A percentile compares a stretch with the other conserved stretches of the same genome.
Conservation (phyloP, 2,888 invertebrate species). For the Marronus borbonicus region DNA sequence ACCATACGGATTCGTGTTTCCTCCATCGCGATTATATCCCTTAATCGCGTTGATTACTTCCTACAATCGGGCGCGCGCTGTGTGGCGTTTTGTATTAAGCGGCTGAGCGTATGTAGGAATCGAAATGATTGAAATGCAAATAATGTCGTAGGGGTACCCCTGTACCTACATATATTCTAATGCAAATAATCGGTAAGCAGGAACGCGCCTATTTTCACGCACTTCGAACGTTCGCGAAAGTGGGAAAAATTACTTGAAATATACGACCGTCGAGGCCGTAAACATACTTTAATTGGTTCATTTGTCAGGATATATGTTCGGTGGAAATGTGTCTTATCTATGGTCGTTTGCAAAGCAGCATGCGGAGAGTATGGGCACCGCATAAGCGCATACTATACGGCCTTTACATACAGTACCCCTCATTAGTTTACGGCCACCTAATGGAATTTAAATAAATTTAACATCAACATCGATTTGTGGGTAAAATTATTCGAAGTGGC, state of each 20-base stretch:
- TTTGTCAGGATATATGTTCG: constrained; percentile 57
- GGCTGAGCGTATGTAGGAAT: too few relatives aligned
- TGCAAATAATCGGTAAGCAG: constrained; percentile 32
- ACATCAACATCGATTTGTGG: too few relatives aligned
- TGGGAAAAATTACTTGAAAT: constrained; percentile 41
- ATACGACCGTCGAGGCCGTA: constrained; percentile 52
- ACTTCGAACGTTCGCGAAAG: neutral
- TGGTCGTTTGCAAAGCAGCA: too few relatives aligned
- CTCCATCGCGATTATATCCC: constrained; percentile 24
- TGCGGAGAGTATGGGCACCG: too few relatives aligned
- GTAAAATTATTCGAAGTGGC: too few relatives aligned
- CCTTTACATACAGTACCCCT: constrained; percentile 18
- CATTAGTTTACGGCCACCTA: too few relatives aligned
- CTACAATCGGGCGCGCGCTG: constrained; percentile 18
- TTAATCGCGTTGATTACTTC: constrained; percentile 41
- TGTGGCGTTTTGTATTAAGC: too few relatives aligned
- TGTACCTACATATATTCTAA: constrained; percentile 29
- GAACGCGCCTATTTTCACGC: constrained; percentile 26
- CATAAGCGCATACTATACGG: neutral
- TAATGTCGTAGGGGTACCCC: constrained; percentile 13
- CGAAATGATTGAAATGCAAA: constrained; percentile 41
- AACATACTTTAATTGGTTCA: constrained; percentile 60
- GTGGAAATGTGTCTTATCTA: constrained; percentile 52
- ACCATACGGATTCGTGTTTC: constrained; percentile 38
- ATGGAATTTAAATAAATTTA: too few relatives aligned